Evolutionary conservation across 2,113 vertebrate genomes (phyloP).

Genomic region (Mastomys coucha): DNA sequence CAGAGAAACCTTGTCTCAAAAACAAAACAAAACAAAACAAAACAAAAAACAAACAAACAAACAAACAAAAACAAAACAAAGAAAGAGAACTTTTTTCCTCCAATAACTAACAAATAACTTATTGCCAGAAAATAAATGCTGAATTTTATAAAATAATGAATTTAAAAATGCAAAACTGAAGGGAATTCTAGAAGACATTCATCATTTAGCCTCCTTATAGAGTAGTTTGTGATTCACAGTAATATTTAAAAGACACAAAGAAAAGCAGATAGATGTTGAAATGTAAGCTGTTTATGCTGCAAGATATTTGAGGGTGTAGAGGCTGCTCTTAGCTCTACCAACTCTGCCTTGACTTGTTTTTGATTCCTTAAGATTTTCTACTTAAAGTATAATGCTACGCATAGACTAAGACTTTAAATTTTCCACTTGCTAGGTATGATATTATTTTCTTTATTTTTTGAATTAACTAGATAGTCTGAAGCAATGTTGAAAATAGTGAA

Average conservation of each 20-base stretch:
- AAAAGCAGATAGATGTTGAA: background rate
- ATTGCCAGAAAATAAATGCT: background rate
- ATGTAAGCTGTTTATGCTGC: background rate
- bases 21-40: too few relatives aligned
- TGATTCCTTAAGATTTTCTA: background rate
- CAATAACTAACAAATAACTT: too few relatives aligned
- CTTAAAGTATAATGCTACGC: background rate
- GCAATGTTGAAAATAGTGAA: background rate
- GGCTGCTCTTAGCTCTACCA: background rate
- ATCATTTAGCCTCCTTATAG: background rate
- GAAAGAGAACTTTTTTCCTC: background rate
- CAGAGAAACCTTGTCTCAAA: too few relatives aligned
- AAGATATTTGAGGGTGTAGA: background rate
- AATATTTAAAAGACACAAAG: background rate
- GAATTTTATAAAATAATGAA: background rate
- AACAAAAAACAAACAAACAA: too few relatives aligned
- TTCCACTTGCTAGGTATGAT: background rate
- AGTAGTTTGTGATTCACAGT: background rate
- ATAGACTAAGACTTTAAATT: background rate
- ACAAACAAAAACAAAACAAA: too few relatives aligned
- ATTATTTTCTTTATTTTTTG: background rate
- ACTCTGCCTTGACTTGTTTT: background rate
- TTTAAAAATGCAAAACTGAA: background rate
- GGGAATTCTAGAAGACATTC: background rate
- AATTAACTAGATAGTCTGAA: background rate